Base-by-base conservation (phyloP, 2,113 vertebrate genomes). In the Sterna hirundo region DNA sequence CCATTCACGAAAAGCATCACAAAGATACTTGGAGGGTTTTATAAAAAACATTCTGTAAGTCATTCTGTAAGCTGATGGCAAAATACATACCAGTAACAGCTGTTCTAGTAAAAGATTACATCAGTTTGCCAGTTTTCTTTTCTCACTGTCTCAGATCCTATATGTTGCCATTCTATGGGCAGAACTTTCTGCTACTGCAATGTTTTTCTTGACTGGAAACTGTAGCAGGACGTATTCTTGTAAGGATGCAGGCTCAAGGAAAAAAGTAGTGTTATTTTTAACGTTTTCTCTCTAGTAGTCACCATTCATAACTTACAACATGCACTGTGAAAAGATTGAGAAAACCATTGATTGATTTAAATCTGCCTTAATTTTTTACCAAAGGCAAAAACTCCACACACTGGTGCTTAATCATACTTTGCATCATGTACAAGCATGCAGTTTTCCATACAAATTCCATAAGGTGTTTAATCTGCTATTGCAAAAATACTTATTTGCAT, bases 401-500 rank as follows among this genome's bases (percentile, higher is more conserved):
- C 71, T 66, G 58, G 54, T 96, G 93, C 94, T 96, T 96, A 97
- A 95, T 94, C 96, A 93, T 86, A 74, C 87, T 95, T 93, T 77
- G 51, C 79, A 83, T 96, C 96, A 80, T 94, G 96, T 97, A 94
- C 92, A 94, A 95, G 76, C 96, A 96, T 86, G 96, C 76, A 88
- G 60, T 71, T 90, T 92, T 96, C 88, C 94, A 93, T 94, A 96
- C 64, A 90, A 96, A 97, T 97, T 95, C 96, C 96, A 92, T 94
- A 47, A 95, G 88, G 90, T 93, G 96, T 95, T 97, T 96, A 96
- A 97, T 96, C 96, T 97, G 68, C 86, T 96, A 96, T 94, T 96
- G 96, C 96, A 95, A 95, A 96, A 97, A 96, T 95, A 97, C 92
- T 88, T 86, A 95, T 97, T 96, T 97, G 96, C 96, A 97, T 97